Percentiles rank a stretch among this genome's conserved stretches.
These are phyloP conservation scores for Colistium nudipinnis DNA, from an alignment of 2,113 vertebrate species.

Conservation along the genomic window DNA sequence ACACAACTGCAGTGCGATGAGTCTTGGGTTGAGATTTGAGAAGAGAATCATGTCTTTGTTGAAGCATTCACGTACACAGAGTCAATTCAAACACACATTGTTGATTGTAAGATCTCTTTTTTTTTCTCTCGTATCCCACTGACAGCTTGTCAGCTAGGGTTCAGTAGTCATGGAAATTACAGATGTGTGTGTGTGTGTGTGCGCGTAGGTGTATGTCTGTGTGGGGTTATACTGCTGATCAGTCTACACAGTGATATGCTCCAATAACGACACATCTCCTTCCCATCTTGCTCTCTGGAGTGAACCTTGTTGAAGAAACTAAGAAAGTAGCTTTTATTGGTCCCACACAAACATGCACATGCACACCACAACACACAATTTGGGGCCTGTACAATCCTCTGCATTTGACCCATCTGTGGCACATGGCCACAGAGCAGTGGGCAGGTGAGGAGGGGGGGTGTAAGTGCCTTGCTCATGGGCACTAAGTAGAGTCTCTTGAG, in stretches of 20 bases:
- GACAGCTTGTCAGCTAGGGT: conserved; percentile 63
- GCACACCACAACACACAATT: too few relatives aligned
- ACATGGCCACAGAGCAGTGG: too few relatives aligned
- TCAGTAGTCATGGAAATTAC: conserved; percentile 59
- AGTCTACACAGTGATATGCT: conserved; percentile 44
- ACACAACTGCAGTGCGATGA: conserved; percentile 6
- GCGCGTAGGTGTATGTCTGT: conserved; percentile 15
- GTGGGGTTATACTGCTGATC: conserved; percentile 55
- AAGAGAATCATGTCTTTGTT: conserved; percentile 39
- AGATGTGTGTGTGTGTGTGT: conserved; percentile 21
- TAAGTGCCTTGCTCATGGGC: too few relatives aligned
- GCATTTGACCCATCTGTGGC: too few relatives aligned
- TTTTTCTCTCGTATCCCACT: conserved; percentile 13
- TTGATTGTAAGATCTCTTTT: conserved; percentile 54
- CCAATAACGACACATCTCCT: conserved; percentile 40
- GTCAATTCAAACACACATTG: conserved; percentile 3
- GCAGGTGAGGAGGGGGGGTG: too few relatives aligned
- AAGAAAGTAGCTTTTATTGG: too few relatives aligned
- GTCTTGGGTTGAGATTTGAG: conserved; percentile 21
- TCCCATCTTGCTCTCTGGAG: not conserved
- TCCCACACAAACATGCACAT: too few relatives aligned
- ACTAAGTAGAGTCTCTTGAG: too few relatives aligned
- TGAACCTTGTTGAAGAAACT: conserved; percentile 7
- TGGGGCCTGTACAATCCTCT: too few relatives aligned
- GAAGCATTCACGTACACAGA: conserved; percentile 5